phyloP scores from a whole-genome alignment of 2,888 invertebrate genomes.

The Ornithoptera alexandrae region DNA sequence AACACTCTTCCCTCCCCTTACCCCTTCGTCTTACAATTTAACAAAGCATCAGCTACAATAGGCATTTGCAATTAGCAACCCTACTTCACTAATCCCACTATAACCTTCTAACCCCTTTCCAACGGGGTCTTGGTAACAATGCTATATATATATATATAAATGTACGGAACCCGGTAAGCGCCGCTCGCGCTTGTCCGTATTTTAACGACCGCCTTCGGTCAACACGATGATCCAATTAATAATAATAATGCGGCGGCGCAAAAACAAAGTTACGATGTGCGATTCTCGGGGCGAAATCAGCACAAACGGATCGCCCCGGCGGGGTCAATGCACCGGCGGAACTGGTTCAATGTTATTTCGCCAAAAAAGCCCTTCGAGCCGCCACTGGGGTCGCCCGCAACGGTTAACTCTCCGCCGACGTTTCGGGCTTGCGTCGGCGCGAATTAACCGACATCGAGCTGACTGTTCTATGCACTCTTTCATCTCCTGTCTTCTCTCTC shows the following conservation, averaged over 20 bases:
- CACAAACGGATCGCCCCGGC: slow-evolving; percentile 62
- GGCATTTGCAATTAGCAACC: slow-evolving; percentile 19
- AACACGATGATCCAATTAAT: slow-evolving; percentile 74
- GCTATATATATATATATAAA: neutral
- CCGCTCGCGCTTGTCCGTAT: slow-evolving; percentile 44
- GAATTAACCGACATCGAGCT: slow-evolving; percentile 27
- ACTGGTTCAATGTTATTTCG: slow-evolving; percentile 70
- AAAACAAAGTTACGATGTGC: slow-evolving; percentile 72
- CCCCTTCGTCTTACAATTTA: neutral
- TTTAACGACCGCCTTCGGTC: slow-evolving; percentile 61
- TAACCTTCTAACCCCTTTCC: slow-evolving; percentile 14
- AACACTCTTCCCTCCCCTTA: neutral
- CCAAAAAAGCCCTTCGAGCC: slow-evolving; percentile 65
- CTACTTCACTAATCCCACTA: slow-evolving; percentile 21
- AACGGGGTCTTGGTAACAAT: slow-evolving; percentile 10
- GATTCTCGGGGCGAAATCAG: slow-evolving; percentile 71
- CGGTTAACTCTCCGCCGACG: slow-evolving; percentile 28
- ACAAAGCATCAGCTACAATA: slow-evolving; percentile 12
- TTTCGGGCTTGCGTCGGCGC: slow-evolving; percentile 17
- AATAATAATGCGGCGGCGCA: slow-evolving; percentile 65
- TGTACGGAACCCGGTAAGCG: slow-evolving; percentile 43
- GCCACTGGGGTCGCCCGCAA: slow-evolving; percentile 35
- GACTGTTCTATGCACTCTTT: slow-evolving; percentile 3
- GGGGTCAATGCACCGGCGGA: slow-evolving; percentile 55
- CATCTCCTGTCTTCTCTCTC: neutral